Base-by-base conservation (phyloP, 2,888 invertebrate genomes). In the Parnassius glacialis region DNA sequence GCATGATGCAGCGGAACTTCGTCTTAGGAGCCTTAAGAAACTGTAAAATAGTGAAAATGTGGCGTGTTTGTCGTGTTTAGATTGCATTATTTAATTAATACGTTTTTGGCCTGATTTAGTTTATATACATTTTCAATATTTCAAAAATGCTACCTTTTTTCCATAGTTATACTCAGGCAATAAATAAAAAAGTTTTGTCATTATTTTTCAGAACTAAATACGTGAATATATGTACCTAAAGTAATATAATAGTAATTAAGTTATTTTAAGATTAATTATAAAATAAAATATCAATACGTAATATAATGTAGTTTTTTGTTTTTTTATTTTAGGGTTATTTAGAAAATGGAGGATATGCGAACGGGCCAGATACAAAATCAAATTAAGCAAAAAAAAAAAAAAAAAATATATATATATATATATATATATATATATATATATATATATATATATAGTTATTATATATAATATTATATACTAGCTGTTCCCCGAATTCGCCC, bases 261-360 rank as follows among this genome's bases (percentile, higher is more conserved):
- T 53, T 67, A 62, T 16, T 59, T 61, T 67, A 64, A 64, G 65
- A 59, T 53, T 61, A 63, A 65, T 64, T 64, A 62, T 55, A 63
- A 20, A 42, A 41, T 52, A 41, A 12, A 10, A 54, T 54, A 16
- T 20, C n/a, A 45, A n/a, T 45, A 45, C n/a, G 7, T n/a, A 45
- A n/a, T n/a, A 45, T n/a, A 7, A 12, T 5, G 3, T 12, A 11
- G 11, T 12, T 45, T n/a, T 11, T 45, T 45, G 3, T 45, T n/a
- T 45, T 11, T n/a, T 1, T 45, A n/a, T 45, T 34, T 1, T 34
- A 34, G 34, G 34, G 34, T 7, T 7, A 7, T 34, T 34, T 34
- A 34, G 34, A 34, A 34, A 34, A 34, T 34, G 7, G 0, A 34
- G 7, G 34, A 7, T 7, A 5, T 34, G 34, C 5, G 7, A 1